Evolutionary conservation across 2,888 invertebrate genomes (phyloP).

Genomic region (Galerucella pusilla): DNA sequence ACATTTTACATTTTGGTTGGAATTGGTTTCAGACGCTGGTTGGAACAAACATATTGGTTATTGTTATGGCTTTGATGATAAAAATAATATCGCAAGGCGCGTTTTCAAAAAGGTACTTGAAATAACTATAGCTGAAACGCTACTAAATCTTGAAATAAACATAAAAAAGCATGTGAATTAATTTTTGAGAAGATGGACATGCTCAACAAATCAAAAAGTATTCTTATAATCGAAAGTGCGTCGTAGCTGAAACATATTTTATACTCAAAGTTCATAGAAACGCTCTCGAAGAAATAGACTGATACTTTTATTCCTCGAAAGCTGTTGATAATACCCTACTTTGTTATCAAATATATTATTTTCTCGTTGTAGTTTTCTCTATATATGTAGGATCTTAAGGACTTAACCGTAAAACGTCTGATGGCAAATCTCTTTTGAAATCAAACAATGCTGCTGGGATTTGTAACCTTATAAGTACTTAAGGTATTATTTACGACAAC

Average conservation of each 20-base stretch:
- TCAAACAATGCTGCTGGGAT: neutral
- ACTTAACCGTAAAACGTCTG: neutral
- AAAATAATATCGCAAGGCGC: no score
- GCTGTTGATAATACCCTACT: neutral
- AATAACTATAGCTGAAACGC: no score
- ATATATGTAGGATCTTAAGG: neutral
- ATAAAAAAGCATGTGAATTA: no score
- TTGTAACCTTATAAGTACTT: constrained; percentile 7
- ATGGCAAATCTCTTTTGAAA: constrained; percentile 1
- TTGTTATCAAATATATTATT: neutral
- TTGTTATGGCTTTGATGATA: no score
- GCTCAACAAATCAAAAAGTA: no score
- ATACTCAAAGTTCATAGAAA: neutral
- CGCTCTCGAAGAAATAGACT: neutral
- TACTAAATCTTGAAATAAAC: no score
- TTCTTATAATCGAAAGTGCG: no score
- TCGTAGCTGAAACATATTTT: neutral
- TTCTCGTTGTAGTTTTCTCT: neutral
- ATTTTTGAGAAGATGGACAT: no score
- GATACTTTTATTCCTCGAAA: neutral
- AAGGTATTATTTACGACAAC: neutral
- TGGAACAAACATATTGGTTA: no score
- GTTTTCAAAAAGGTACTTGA: no score
- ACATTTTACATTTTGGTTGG: no score
- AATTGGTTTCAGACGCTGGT: no score